Base-by-base conservation (phyloP, 2,888 invertebrate genomes). In the Heliconius charithonia region DNA sequence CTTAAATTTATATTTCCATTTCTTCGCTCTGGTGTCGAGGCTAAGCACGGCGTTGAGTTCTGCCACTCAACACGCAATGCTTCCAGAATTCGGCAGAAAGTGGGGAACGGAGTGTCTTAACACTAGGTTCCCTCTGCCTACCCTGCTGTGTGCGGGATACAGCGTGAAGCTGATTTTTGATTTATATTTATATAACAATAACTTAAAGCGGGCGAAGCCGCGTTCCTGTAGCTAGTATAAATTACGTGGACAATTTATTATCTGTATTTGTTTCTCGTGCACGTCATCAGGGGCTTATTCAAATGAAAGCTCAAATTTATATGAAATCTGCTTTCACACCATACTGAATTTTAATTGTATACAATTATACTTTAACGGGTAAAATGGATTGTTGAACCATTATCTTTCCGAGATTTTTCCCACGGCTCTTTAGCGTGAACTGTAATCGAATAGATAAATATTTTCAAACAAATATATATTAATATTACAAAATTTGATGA, bases 331-430 rank as follows among this genome's bases (percentile, higher is more conserved):
- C 41, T 76, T 70, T 62, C 59, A 62, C 59, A 59, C 37, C 16
- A 67, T 32, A 69, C 25, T 69, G 69, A 62, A 59, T 62, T 69
- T 41, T 66, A 69, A 76, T 59, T 69, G 69, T 62, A 41, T 73
- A 73, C 27, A 74, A 74, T 74, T 74, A 41, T 62, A 63, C 29
- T 19, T 41, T 75, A 16, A 70, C 4, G 19, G 22, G 22, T 10
- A 70, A 70, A 70, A 41, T 41, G 67, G 10, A 66, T 37, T 22
- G 66, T 67, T 41, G 2, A 67, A 67, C 41, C 67, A 7, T 41
- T 65, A 65, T 65, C 29, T 29, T 65, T 65, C 6, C 22, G 19
- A 22, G 65, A 65, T 32, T 65, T 41, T 67, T 25, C 41, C 67
- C 67, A 67, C 67, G 37, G 37, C 67, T 67, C 41, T 67, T 67